Base-by-base conservation (phyloP, 1,140 invertebrate species). In the Papilio machaon region DNA sequence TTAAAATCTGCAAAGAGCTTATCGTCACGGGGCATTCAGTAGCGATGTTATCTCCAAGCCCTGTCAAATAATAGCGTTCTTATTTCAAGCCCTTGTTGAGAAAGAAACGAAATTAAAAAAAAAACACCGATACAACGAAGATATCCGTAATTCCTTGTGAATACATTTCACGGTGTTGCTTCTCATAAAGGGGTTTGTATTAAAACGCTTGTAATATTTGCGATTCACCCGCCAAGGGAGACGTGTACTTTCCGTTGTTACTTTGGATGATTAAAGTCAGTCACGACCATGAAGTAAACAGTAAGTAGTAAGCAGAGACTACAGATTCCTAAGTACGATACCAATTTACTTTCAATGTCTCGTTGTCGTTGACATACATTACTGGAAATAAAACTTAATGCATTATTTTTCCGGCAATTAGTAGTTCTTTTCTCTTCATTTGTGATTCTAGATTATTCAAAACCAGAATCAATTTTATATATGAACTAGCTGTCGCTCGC, bases 111-210 rank as follows among this genome's bases (percentile, higher is more conserved):
- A 76, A 54, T 52, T 52, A 30, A 49, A 49, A 76, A 76, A 30
- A 49, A 49, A 76, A 76, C 46, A 47, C 74, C 6, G 74, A 76
- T 76, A 76, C 43, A 52, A 76, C 10, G 23, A 23, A 52, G 74
- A 76, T 76, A 76, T 23, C 23, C 73, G 35, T 76, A 76, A 76
- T 76, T 30, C 30, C 47, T 47, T 47, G 43, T 76, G 74, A 47
- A 76, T 76, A 76, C 11, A 76, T 76, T 76, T 76, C 74, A 76
- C 74, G 74, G 74, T 76, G 47, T 52, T 76, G 74, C 46, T 76
- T n/a, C 47, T 47, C 13, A 75, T 75, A 52, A 52, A 76, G 13
- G 46, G 19, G 74, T n/a, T 47, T 30, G 47, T 76, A 76, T 76
- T 74, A 30, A 70, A 76, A 52, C 47, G 47, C 46, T 52, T 9